Evolutionary conservation across 30 jellyfish, hydroid and myxozoan genomes (phyloP), one percentile per base, ranked within the genome.

Genomic region (Haliclystus octoradiatus): DNA sequence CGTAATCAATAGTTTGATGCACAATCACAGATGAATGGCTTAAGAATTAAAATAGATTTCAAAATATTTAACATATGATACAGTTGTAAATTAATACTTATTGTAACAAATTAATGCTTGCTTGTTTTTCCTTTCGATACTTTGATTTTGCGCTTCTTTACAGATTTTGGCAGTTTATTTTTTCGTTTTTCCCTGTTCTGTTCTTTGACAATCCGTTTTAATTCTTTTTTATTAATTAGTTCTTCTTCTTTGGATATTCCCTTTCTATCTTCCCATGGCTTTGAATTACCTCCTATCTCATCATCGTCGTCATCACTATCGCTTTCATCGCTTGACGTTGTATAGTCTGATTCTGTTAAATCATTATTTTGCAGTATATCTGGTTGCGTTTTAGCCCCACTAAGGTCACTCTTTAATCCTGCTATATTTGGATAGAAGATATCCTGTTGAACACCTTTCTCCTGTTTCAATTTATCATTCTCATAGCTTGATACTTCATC

Each of bases 121-220:
- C 74, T 53, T 62, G 71, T 79, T 52, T 75, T 70, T 24, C 79
- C 57, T 34, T 80, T 86, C 0, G 94, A 74, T 25, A 75, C 63
- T 50, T 72, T 81, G 68, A 78, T 93, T 52, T 77, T 78, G 65
- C 95, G 33, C 69, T 84, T 92, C 77, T 92, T 92, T 28, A 83
- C 86, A 49, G 82, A 92, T 52, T 92, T 92, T 2, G 99, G 99
- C 71, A 92, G 72, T 52, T 92, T 92, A 35, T 70, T 93, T 75
- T 92, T 92, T 26, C 99, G 75, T 68, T 84, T 78, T 76, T 92
- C 96, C 50, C 99, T 76, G 76, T 92, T 92, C 64, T 83, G 88
- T 51, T 83, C 96, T 70, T 92, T 92, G 65, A 92, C 95, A 9
- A 70, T 74, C 69, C 78, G 79, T 79, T 92, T 92, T 28, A 67